Evolutionary conservation across 2,888 invertebrate genomes (phyloP).

Genomic region (Monopis laevigella): DNA sequence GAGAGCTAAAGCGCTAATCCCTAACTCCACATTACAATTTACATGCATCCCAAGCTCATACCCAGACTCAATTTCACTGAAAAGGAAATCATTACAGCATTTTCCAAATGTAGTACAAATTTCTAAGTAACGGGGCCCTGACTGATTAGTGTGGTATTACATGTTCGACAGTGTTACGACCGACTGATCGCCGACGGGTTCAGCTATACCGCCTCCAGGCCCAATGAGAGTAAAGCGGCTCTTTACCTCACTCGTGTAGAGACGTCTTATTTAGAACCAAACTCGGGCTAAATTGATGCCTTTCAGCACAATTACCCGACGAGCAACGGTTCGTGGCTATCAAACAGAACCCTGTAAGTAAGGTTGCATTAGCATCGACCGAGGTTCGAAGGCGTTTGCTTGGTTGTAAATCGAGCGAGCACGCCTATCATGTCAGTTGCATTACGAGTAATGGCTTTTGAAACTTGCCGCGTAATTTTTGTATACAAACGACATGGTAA

Average conservation of each 20-base stretch:
- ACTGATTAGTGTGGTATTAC: constrained; percentile 8
- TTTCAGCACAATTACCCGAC: constrained; percentile 56
- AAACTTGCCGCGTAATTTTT: too few species aligned
- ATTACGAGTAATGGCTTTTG: too few species aligned
- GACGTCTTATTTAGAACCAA: constrained; percentile 63
- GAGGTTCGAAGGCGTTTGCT: constrained; percentile 14
- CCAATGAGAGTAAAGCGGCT: constrained; percentile 58
- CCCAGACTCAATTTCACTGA: too few species aligned
- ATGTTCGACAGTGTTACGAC: not conserved
- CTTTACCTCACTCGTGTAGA: constrained; percentile 49
- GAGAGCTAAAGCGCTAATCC: too few species aligned
- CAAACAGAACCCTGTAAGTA: constrained; percentile 29
- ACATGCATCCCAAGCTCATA: too few species aligned
- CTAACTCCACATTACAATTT: too few species aligned
- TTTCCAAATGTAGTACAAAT: constrained; percentile 11
- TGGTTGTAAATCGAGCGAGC: constrained; percentile 9
- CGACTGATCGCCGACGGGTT: constrained; percentile 19
- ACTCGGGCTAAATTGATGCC: constrained; percentile 55
- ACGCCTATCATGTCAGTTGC: not conserved
- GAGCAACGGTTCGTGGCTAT: constrained; percentile 46
- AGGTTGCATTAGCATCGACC: constrained; percentile 30
- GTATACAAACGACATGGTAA: too few species aligned
- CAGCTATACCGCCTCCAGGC: constrained; percentile 48
- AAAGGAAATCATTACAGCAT: too few species aligned
- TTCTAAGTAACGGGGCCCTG: not conserved